Evolutionary conservation across 2,113 vertebrate genomes (phyloP), one percentile per base, ranked within the genome.

Genomic region (Labeo catla): DNA sequence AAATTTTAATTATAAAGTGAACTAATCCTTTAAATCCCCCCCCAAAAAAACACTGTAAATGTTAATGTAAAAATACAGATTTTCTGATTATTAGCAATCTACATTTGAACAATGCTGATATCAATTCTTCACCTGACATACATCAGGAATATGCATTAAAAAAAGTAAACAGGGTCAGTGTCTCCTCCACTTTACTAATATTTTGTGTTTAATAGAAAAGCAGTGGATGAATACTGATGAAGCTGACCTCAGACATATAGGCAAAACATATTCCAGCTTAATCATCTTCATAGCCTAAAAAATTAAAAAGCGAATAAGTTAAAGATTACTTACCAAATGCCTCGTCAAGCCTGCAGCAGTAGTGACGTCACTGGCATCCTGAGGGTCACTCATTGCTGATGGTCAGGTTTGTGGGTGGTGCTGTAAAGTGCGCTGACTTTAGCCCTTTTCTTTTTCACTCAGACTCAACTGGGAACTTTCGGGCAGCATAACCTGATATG

Each of bases 361-460:
- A 54, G 65, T 63, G 77, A 83, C 12, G 59, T 91, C 89, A n/a
- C 49, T 83, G 66, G 23, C 16, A 8, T 89, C 88, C 65, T 90
- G 89, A 68, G 87, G 16, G 81, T 90, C 54, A 76, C 86, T 90
- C 91, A 92, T 92, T 88, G 82, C 89, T 90, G 34, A n/a, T 19
- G 34, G 4, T 21, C 43, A 39, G 19, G 28, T 36, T 76, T 57
- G 49, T 54, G 66, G 28, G 15, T 28, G 21, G 10, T 13, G 16
- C 63, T 76, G 47, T 61, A n/a, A 15, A 61, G 81, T 54, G 85
- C 9, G 8, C 36, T 57, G 80, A 57, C 61, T 73, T 90, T 91
- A 91, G 72, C 91, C 91, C 86, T 92, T 92, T 87, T 92, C 91
- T 89, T 86, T 91, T 87, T 91, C 88, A 84, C 88, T 92, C 86